Evolutionary conservation across 2,888 invertebrate species (phyloP).

Genomic region (Dimorphilus gyrociliatus): DNA sequence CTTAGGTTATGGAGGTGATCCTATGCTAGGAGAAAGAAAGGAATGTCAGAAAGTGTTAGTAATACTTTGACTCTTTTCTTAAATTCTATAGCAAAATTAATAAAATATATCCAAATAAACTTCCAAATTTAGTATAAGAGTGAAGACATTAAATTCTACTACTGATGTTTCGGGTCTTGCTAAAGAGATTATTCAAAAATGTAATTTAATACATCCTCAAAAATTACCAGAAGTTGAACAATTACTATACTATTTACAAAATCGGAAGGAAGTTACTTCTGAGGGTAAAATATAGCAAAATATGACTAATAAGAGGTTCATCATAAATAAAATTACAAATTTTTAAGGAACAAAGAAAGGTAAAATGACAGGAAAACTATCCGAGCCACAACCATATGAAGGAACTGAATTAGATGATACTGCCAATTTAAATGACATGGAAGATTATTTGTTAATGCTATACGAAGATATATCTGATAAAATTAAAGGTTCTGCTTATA

Average conservation of each 20-base stretch:
- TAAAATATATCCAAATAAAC: constrained; percentile 1
- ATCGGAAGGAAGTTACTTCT: constrained; percentile 31
- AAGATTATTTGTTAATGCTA: constrained; percentile 82
- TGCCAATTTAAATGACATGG: constrained; percentile 62
- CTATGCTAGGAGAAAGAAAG: constrained; percentile 64
- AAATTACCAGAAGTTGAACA: constrained; percentile 70
- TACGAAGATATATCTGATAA: constrained; percentile 80
- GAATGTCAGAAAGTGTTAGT: constrained; percentile 57
- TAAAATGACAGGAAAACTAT: constrained; percentile 19
- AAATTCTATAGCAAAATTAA: too few relatives aligned
- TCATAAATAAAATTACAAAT: too few relatives aligned
- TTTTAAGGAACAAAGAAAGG: too few relatives aligned
- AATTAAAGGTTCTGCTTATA: constrained; percentile 68
- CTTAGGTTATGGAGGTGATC: constrained; percentile 58
- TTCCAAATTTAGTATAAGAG: constrained; percentile 38
- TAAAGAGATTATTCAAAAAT: constrained; percentile 66
- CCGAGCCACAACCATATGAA: constrained; percentile 24
- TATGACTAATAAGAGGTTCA: too few relatives aligned
- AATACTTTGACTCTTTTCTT: too few relatives aligned
- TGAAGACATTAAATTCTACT: constrained; percentile 59
- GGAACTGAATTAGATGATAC: constrained; percentile 40
- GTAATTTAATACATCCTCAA: constrained; percentile 64
- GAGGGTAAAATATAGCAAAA: constrained; percentile 1
- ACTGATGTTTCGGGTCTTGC: constrained; percentile 63
- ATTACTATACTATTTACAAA: constrained; percentile 67